phyloP scores from a whole-genome alignment of 2,888 invertebrate genomes.

The Drosophila demipolita region DNA sequence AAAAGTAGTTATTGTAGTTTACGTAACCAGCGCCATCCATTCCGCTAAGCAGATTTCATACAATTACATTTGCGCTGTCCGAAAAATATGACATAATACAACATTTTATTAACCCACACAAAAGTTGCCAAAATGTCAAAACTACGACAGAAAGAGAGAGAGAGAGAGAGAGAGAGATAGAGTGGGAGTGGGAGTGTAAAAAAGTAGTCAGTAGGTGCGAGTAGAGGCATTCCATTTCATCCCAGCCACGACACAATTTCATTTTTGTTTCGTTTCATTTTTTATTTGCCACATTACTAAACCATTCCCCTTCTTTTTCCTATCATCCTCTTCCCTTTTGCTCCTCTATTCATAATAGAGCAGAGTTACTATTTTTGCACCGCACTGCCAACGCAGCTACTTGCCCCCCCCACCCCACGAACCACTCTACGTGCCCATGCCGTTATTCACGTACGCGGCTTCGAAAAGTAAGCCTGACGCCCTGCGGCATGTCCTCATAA shows the following conservation, averaged over 20 bases:
- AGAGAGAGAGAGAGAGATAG: neutral
- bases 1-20: constrained; percentile 13
- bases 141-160: neutral
- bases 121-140: constrained; percentile 58
- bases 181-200: neutral
- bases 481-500: constrained; percentile 79
- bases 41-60: constrained; percentile 60
- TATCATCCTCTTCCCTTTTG: constrained; percentile 36
- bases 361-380: constrained; percentile 64
- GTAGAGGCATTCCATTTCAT: constrained; percentile 7
- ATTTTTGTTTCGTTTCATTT: constrained; percentile 67
- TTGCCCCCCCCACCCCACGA: neutral
- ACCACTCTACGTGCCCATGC: constrained; percentile 58
- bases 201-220: constrained; percentile 59
- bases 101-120: constrained; percentile 76
- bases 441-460: constrained; percentile 72
- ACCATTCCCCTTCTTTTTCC: constrained; percentile 5
- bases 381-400: constrained; percentile 6
- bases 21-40: constrained; percentile 33
- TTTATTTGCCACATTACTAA: constrained; percentile 44
- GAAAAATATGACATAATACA: constrained; percentile 76
- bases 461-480: constrained; percentile 75
- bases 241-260: constrained; percentile 60
- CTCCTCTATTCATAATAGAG: constrained; percentile 68
- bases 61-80: constrained; percentile 73